Percentiles rank a stretch among this genome's conserved stretches.
These are phyloP conservation scores for Actinemys pallida DNA, from an alignment of 2,113 vertebrate species.

Conservation along the genomic window DNA sequence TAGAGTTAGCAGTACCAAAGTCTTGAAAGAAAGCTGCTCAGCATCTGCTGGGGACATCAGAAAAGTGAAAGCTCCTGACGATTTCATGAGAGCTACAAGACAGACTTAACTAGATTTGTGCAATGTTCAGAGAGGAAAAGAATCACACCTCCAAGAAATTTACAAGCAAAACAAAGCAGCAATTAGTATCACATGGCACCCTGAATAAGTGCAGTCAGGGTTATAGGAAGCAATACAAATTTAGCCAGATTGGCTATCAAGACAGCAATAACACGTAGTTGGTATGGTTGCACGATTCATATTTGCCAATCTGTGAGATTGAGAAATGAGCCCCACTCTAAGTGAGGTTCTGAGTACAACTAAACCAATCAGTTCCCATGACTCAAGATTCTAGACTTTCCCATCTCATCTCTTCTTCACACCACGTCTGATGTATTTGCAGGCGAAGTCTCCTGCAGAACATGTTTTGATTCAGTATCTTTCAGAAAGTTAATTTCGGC, in stretches of 20 bases:
- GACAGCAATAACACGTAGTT: background rate
- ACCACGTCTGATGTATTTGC: background rate
- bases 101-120: background rate
- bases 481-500: background rate
- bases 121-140: background rate
- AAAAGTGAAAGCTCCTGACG: accelerated
- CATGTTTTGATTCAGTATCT: background rate
- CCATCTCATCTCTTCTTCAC: background rate
- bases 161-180: background rate
- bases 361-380: background rate
- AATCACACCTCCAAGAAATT: background rate
- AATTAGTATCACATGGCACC: accelerated
- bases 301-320: background rate
- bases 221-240: background rate
- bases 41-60: accelerated
- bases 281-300: accelerated
- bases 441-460: background rate
- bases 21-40: background rate
- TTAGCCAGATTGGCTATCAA: accelerated
- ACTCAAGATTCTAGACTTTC: background rate
- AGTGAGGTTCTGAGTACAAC: background rate
- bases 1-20: accelerated
- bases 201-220: background rate
- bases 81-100: background rate
- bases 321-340: background rate